Conservation (phyloP, 2,888 invertebrate species). For the Leucophora obtusa region DNA sequence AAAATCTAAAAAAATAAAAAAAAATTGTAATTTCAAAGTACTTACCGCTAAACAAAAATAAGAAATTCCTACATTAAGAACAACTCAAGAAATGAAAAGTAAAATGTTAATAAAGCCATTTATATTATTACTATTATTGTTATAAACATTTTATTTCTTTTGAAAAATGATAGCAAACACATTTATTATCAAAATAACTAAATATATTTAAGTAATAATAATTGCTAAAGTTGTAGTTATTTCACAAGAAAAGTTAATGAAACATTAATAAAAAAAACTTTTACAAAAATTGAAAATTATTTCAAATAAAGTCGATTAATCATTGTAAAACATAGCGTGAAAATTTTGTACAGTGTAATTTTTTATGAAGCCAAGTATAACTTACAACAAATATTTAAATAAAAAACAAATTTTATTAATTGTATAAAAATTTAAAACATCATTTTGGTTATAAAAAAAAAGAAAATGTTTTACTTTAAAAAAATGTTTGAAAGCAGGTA, state of each 20-base stretch:
- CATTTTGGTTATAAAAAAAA: conserved; percentile 37
- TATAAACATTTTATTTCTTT: background rate
- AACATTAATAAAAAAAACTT: conserved; percentile 7
- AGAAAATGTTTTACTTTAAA: conserved; percentile 35
- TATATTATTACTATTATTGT: background rate
- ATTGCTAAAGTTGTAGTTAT: background rate
- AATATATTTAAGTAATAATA: background rate
- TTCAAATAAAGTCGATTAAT: conserved; percentile 54
- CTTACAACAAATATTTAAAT: conserved; percentile 26
- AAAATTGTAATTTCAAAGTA: conserved; percentile 20
- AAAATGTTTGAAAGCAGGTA: conserved; percentile 46
- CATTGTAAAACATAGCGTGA: conserved; percentile 59
- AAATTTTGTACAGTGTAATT: conserved; percentile 64
- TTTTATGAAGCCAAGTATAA: conserved; percentile 57
- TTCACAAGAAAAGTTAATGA: background rate
- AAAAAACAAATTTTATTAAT: conserved; percentile 30
- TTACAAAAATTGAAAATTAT: background rate
- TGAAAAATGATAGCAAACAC: background rate
- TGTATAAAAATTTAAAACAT: conserved; percentile 39
- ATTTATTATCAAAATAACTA: background rate
- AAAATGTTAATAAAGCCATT: background rate
- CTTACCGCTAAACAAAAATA: conserved; percentile 19
- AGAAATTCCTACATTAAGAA: conserved; percentile 18
- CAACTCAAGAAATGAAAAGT: background rate
- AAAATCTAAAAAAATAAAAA: background rate